Evolutionary conservation across 2,113 vertebrate species (phyloP), one percentile per base, ranked within the genome.

Genomic region (Pandion haliaetus): DNA sequence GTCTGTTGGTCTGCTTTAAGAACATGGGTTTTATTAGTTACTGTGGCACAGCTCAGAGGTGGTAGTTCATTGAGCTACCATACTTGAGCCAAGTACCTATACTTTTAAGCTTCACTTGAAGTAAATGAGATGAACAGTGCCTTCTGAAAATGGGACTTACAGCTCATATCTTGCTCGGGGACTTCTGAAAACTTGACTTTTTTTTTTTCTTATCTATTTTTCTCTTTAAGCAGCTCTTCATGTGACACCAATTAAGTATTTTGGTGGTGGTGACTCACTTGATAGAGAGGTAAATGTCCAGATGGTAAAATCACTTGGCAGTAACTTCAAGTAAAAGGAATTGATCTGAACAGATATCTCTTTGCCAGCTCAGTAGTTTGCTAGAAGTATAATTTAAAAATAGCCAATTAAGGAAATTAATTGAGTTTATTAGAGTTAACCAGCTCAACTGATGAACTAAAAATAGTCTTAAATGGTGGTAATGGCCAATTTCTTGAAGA

Each of bases 301-400:
- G 80, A 72, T 91, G 84, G 86, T 72, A 79, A 88, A 95, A 91
- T 76, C 19, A 85, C 45, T 95, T 85, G 54, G 70, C 88, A 82
- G 55, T 89, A 65, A 67, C 63, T 78, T 90, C n/a, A 62, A 38
- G 45, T 88, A 72, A 81, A 88, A 89, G 14, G 34, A 87, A 58
- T 73, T 91, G 36, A 82, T 84, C 40, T 85, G 40, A 92, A 34
- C n/a, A 84, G 57, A 11, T 61, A 40, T 42, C 9, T 69, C 49
- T 93, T 71, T 87, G 65, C 78, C 66, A 91, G 45, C 58, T 88
- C n/a, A 70, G 32, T 92, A 84, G 47, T 65, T 83, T 69, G 17
- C 62, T 90, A 73, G 95, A 95, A 85, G 58, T 91, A 86, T 90
- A 95, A 94, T 86, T 96, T 86, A 81, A 96, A 93, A 96, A 85